Evolutionary conservation across 2,113 vertebrate genomes (phyloP), one percentile per base, ranked within the genome.

Genomic region (Bubalus kerabau): DNA sequence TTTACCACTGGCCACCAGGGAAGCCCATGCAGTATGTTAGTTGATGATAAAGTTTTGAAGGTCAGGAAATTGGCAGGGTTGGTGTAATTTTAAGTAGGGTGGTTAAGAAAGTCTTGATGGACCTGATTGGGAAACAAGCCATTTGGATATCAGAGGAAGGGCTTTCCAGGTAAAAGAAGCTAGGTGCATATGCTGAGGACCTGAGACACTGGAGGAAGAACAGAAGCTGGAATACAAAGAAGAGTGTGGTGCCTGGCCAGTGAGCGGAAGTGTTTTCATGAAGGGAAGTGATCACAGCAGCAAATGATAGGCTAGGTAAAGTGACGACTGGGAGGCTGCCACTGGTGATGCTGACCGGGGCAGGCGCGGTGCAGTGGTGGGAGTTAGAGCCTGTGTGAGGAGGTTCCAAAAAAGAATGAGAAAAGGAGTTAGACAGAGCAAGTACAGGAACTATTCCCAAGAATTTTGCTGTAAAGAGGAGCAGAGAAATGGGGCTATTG

Each of bases 241-340:
- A 54, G 5, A 48, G 4, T 2, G 3, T 23, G 71, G 28, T 32
- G 2, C 23, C n/a, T 21, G 2, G 21, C 3, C 3, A 82, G 7
- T 2, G 5, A 57, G 12, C 2, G 14, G 6, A 52, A 48, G 23
- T 9, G 19, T 21, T 62, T 76, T 85, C 40, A 19, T 28, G 36
- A 91, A 5, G 46, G 26, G 32, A 40, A 87, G 26, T 21, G 40
- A 95, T 26, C 1, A 8, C 23, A 21, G 23, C 56, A 40, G 57
- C 90, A 56, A 32, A 56, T 5, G 46, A 81, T 7, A 88, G 30
- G 7, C 10, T 8, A 43, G 40, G 24, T n/a, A 76, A 86, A 40
- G 13, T 52, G 19, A 94, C 28, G 67, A 17, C 16, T 21, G 46
- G 85, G 9, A 50, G 32, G 4, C 9, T 23, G 59, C 3, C 8